Conservation (phyloP, 1,140 invertebrate species). For the Trachymyrmex septentrionalis region DNA sequence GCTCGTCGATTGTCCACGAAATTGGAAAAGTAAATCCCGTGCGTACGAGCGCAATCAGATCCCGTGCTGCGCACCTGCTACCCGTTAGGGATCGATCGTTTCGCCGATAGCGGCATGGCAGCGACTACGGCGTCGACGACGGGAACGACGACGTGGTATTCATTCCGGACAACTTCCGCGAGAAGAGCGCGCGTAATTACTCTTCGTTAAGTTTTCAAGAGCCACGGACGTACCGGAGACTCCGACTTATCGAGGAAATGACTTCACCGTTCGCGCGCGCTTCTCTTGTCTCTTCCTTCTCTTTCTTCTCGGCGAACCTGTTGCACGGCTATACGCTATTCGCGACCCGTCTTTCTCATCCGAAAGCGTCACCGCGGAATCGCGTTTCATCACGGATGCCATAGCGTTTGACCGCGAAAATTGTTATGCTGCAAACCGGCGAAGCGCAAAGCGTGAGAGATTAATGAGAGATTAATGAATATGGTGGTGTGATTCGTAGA, state of each 20-base stretch:
- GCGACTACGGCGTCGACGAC: neutral
- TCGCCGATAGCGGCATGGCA: constrained; percentile 9
- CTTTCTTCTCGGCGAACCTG: constrained; percentile 63
- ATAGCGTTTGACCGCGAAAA: constrained; percentile 57
- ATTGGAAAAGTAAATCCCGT: constrained; percentile 56
- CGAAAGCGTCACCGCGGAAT: constrained; percentile 31
- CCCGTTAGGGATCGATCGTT: constrained; percentile 44
- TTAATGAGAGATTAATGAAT: constrained; percentile 61
- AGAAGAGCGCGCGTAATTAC: constrained; percentile 65
- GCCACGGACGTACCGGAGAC: constrained; percentile 40
- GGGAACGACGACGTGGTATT: constrained; percentile 42
- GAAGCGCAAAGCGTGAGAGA: constrained; percentile 44
- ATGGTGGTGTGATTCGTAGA: constrained; percentile 15
- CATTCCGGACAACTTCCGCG: constrained; percentile 56
- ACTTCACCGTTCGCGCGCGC: constrained; percentile 38
- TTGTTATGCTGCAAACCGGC: constrained; percentile 8
- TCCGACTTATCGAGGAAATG: constrained; percentile 62
- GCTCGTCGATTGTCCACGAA: constrained; percentile 50
- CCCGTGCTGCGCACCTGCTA: constrained; percentile 30
- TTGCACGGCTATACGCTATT: constrained; percentile 48
- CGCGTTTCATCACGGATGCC: constrained; percentile 44
- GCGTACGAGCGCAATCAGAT: constrained; percentile 54
- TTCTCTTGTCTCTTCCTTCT: constrained; percentile 47
- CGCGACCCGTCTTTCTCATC: neutral
- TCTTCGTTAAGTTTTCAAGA: constrained; percentile 67